These are phyloP conservation scores for Falco biarmicus DNA, from an alignment of 2,797 vertebrate genomes.

Conservation along the genomic window DNA sequence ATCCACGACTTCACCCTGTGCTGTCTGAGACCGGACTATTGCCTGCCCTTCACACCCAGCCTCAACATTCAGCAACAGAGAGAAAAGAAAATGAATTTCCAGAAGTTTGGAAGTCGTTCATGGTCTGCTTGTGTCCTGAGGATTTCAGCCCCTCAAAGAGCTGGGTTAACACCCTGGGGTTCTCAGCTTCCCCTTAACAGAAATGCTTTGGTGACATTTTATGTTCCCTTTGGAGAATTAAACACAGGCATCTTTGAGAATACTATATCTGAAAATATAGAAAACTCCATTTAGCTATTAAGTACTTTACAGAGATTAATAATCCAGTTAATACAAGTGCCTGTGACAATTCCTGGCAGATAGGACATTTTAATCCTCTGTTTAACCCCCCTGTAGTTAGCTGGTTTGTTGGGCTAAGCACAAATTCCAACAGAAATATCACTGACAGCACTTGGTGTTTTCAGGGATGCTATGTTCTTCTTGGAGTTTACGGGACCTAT, in stretches of 20 bases:
- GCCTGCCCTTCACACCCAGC: background rate
- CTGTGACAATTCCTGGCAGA: background rate
- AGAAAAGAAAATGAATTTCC: background rate
- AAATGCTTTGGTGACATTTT: background rate
- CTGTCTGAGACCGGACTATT: background rate
- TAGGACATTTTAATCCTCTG: background rate
- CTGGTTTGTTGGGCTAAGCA: background rate
- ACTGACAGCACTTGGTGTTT: background rate
- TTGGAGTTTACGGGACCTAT: background rate
- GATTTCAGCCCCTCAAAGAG: background rate
- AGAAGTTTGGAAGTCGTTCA: background rate
- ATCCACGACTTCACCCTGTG: background rate
- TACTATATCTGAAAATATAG: background rate
- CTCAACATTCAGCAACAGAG: fast-evolving
- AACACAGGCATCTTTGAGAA: background rate
- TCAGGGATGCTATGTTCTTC: background rate
- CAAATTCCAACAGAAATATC: background rate
- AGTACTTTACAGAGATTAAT: background rate
- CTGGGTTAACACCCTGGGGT: background rate
- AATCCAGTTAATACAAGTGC: background rate
- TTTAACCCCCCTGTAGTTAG: background rate
- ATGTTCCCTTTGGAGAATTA: background rate
- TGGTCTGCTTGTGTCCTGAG: background rate
- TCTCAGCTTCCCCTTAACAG: background rate
- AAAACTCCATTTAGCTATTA: background rate